Percentiles rank a stretch among this genome's conserved stretches.
Conservation (phyloP, 1,140 invertebrate species). For the Drosophila parabipectinata region DNA sequence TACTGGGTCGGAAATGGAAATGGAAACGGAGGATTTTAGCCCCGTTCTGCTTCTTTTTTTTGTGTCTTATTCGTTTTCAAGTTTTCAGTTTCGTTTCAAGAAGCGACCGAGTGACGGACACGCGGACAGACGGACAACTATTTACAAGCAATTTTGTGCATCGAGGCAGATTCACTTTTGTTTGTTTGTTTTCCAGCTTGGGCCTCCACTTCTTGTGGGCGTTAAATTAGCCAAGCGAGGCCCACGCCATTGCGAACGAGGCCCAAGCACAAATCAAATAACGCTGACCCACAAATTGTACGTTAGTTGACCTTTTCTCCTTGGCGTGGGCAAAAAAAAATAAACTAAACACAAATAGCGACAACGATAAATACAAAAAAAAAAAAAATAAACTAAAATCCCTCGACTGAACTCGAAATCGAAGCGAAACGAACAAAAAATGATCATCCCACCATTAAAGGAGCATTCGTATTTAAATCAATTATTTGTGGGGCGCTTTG, state of each 20-base stretch:
- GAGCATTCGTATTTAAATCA: conserved; percentile 78
- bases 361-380: conserved; percentile 4
- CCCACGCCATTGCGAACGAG: conserved; percentile 65
- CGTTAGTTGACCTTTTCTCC: conserved; percentile 77
- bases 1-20: conserved; percentile 84
- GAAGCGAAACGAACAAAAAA: conserved; percentile 27
- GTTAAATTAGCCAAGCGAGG: conserved; percentile 71
- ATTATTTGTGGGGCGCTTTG: conserved; percentile 80
- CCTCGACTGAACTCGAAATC: conserved; percentile 13
- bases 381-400: conserved; percentile 9
- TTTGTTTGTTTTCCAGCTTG: conserved; percentile 56
- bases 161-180: conserved; percentile 79
- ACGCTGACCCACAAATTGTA: conserved; percentile 82
- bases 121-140: conserved; percentile 52
- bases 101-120: conserved; percentile 41
- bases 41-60: conserved; percentile 26
- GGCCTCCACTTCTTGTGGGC: conserved; percentile 55
- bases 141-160: conserved; percentile 75
- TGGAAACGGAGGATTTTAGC: conserved; percentile 66
- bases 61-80: conserved; percentile 12
- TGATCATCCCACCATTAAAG: conserved; percentile 61
- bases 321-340: conserved; percentile 45
- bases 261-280: conserved; percentile 77
- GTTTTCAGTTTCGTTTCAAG: conserved; percentile 74
- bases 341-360: not conserved